Evolutionary conservation across 2,113 vertebrate species (phyloP), one percentile per base, ranked within the genome.

Genomic region (Macaca nemestrina): DNA sequence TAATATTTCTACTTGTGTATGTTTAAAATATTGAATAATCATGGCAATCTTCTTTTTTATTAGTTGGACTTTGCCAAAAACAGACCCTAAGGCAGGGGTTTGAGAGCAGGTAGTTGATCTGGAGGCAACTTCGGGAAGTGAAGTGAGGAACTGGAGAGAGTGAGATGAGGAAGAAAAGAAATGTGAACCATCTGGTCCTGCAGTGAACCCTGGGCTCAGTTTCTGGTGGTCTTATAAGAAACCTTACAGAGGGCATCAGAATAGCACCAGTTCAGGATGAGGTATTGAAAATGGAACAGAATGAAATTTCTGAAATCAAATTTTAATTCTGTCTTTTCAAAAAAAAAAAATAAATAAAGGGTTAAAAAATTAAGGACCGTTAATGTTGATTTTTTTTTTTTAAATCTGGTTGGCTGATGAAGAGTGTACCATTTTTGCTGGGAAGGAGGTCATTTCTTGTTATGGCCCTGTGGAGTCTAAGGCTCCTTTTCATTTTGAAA

Each of bases 151-250:
- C 1, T 72, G 43, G 32, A 45, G 27, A 68, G 64, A 45, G 8
- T 23, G 22, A 82, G 8, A 35, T 45, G n/a, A 12, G 30, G 32
- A 67, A 87, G 2, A 67, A 64, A 89, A 61, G 20, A 57, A 8
- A 0, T 30, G 1, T 8, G 18, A 11, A 35, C 67, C 10, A 25
- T 0, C 2, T 67, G 0, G 9, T 57, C 43, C 18, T 67, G n/a
- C 35, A 64, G 6, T 22, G 10, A 6, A 11, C 23, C 23, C 22
- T 45, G 7, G 17, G 32, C 68, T 83, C 32, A 61, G 3, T 45
- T 83, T 68, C 9, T 30, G 7, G 5, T 43, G 64, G 8, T 3
- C 23, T 16, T 59, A 22, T 12, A 52, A 70, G 22, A 5, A 23
- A 22, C 18, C 4, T 0, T 57, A 14, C 16, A 70, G 50, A 83